Percentiles rank a stretch among this genome's conserved stretches.
Evolutionary conservation across 2,888 invertebrate genomes (phyloP).

Genomic region (Macrosiphum euphorbiae): DNA sequence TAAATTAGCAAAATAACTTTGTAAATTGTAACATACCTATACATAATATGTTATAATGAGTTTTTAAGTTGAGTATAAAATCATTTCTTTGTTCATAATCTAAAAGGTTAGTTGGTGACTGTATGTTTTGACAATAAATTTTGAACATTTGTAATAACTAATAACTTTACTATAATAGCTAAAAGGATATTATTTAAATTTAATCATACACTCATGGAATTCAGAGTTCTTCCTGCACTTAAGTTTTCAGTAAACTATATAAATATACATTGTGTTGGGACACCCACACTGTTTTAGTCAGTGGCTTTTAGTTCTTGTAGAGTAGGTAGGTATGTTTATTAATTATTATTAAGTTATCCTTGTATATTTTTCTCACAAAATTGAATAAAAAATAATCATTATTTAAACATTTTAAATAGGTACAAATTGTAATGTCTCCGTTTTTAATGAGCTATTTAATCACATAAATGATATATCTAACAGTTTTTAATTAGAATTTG

Average conservation of each 20-base stretch:
- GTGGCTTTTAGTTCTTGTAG: neutral
- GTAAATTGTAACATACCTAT: too few relatives aligned
- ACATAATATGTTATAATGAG: neutral
- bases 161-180: neutral
- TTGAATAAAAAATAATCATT: neutral
- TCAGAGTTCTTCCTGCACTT: neutral
- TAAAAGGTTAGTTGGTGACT: neutral
- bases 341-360: neutral
- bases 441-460: neutral
- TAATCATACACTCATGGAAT: neutral
- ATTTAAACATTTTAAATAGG: neutral
- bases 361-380: neutral
- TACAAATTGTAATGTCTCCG: neutral
- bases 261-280: neutral
- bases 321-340: neutral
- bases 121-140: neutral
- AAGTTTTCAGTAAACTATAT: neutral
- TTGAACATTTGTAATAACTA: neutral
- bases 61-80: neutral
- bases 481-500: neutral
- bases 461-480: neutral
- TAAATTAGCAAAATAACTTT: neutral
- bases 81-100: neutral
- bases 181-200: neutral
- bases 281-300: neutral